Conservation (phyloP, 2,888 invertebrate genomes). For the Eupeodes latifasciatus region DNA sequence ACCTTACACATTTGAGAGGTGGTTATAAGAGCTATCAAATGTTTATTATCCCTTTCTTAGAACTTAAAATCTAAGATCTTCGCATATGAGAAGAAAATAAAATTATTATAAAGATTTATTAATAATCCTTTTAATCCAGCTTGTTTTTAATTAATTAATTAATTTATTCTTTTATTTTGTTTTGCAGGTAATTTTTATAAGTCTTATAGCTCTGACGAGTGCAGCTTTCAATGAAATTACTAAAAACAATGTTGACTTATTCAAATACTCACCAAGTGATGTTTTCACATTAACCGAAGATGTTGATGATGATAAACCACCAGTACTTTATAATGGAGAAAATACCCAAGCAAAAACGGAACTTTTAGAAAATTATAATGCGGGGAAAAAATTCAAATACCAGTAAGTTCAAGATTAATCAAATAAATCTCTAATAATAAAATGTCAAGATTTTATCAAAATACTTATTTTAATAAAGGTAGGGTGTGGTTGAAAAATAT, state of each 20-base stretch:
- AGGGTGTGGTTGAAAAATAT: no score
- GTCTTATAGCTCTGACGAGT: constrained; percentile 77
- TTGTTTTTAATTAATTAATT: no score
- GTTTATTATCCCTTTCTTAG: no score
- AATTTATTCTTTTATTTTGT: constrained; percentile 32
- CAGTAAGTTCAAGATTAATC: constrained; percentile 79
- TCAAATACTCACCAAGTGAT: constrained; percentile 83
- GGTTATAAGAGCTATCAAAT: no score
- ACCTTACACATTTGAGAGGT: no score
- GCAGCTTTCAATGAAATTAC: constrained; percentile 81
- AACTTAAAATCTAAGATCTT: no score
- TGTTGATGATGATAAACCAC: constrained; percentile 83
- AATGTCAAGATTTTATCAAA: no score
- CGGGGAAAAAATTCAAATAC: constrained; percentile 83
- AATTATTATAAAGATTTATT: no score
- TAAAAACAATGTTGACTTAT: constrained; percentile 81
- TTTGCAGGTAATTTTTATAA: constrained; percentile 79
- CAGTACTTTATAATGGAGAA: constrained; percentile 81
- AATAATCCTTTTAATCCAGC: no score
- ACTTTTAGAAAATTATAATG: constrained; percentile 80
- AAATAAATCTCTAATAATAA: no score
- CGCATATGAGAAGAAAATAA: no score
- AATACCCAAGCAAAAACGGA: constrained; percentile 83
- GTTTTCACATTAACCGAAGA: constrained; percentile 83
- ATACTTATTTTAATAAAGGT: no score